A percentile compares a stretch with the other conserved stretches of the same genome.
Conservation (phyloP, 2,113 vertebrate species). For the Channa argus region DNA sequence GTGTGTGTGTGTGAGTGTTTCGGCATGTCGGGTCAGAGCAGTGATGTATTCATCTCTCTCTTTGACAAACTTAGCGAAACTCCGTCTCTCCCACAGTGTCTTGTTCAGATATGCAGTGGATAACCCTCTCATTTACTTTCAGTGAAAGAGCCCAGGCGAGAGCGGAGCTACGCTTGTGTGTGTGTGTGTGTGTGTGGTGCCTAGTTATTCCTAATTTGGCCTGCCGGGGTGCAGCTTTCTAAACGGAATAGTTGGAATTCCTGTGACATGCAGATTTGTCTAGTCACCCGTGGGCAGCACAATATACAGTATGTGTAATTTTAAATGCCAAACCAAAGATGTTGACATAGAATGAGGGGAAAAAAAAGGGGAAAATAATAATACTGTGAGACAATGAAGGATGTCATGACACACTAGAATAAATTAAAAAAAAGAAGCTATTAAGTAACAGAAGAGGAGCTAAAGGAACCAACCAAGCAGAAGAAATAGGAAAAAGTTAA, state of each 20-base stretch:
- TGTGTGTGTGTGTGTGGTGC: constrained; percentile 11
- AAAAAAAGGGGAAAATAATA: too few species aligned
- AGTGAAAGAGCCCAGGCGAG: constrained; percentile 39
- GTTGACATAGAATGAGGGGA: too few species aligned
- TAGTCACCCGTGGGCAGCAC: not conserved
- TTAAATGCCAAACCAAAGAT: too few species aligned
- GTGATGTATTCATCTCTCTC: not conserved
- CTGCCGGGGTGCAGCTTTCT: constrained; percentile 53
- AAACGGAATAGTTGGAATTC: constrained; percentile 62
- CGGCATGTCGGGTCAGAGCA: not conserved
- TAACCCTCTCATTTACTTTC: constrained; percentile 56
- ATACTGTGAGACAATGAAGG: too few species aligned
- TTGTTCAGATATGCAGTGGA: constrained; percentile 53
- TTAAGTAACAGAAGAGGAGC: too few species aligned
- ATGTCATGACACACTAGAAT: too few species aligned
- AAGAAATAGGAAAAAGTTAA: too few species aligned
- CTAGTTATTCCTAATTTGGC: constrained; percentile 61
- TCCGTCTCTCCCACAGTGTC: constrained; percentile 55
- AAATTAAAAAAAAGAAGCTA: too few species aligned
- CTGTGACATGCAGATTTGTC: constrained; percentile 36
- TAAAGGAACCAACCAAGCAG: too few species aligned
- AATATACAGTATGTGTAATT: too few species aligned
- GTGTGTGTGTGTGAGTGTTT: not conserved
- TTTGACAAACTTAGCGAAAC: constrained; percentile 33
- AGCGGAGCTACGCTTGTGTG: constrained; percentile 19